These are phyloP conservation scores for Callopanchax toddi DNA, from an alignment of 2,113 vertebrate species.

Conservation along the genomic window DNA sequence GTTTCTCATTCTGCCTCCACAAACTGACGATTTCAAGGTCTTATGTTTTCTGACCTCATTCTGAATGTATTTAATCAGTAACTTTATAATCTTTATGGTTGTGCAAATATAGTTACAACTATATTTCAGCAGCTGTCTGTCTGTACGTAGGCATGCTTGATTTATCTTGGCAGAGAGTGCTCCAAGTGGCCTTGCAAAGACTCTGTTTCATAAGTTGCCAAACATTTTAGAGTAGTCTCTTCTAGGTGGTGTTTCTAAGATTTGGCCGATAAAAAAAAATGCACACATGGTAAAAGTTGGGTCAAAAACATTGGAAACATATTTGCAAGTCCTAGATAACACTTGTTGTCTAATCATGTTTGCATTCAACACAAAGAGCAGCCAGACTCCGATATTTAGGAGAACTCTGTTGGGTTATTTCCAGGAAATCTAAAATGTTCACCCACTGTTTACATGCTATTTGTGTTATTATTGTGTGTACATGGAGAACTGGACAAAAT, in stretches of 20 bases:
- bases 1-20: slow-evolving; percentile 41
- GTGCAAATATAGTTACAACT: slow-evolving; percentile 53
- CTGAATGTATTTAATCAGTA: slow-evolving; percentile 69
- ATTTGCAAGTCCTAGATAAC: slow-evolving; percentile 1
- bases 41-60: slow-evolving; percentile 47
- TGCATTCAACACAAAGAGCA: slow-evolving; percentile 18
- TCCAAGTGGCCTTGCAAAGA: slow-evolving; percentile 80
- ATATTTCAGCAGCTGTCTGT: slow-evolving; percentile 62
- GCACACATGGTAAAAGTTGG: slow-evolving; percentile 19
- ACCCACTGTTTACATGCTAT: slow-evolving; percentile 71
- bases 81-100: slow-evolving; percentile 53
- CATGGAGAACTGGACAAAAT: slow-evolving; percentile 76
- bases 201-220: slow-evolving; percentile 55
- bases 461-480: slow-evolving; percentile 81
- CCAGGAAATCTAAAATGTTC: slow-evolving; percentile 44
- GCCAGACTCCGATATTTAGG: slow-evolving; percentile 13
- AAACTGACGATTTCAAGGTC: slow-evolving; percentile 42
- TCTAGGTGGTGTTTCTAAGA: slow-evolving; percentile 43
- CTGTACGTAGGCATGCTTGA: slow-evolving; percentile 80
- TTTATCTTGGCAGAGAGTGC: slow-evolving; percentile 68
- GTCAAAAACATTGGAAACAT: slow-evolving; percentile 6
- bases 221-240: slow-evolving; percentile 46
- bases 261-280: slow-evolving; percentile 27
- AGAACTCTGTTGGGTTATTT: slow-evolving; percentile 27
- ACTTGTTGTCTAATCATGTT: slow-evolving; percentile 14